Evolutionary conservation across 2,797 vertebrate species (phyloP), one percentile per base, ranked within the genome.

Genomic region (Loriculus beryllinus): DNA sequence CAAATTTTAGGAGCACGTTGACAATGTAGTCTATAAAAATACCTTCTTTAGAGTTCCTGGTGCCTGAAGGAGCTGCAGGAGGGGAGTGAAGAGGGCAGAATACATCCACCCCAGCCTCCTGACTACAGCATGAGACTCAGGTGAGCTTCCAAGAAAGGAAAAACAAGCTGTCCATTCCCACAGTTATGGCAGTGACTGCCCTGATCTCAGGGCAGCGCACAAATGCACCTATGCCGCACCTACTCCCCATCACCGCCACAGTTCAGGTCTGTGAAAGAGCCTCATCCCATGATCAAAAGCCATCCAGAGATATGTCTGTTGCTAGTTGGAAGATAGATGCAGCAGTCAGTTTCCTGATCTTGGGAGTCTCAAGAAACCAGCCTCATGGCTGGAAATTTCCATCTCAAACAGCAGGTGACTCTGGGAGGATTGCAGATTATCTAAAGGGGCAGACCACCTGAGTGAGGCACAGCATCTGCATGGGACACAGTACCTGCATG

Each of bases 1-100:
- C 94, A 96, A 96, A 96, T 96, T 95, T 86, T 49, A 96, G 88
- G 95, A 96, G 88, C 81, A 95, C 68, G 31, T 80, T 88, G 94
- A 96, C 94, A 93, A 94, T 93, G 75, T 82, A 43, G 78, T 72
- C 83, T 95, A 68, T 85, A 96, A 96, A 96, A 96, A 95, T 91
- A 76, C 92, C 95, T 89, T 89, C 77, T 39, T 86, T 12, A 6
- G 86, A 95, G 67, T 67, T 95, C 69, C 74, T 94, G 94, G 63
- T 35, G 91, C 94, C 12, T 56, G 88, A 11, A 51, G 79, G 76
- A 93, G 82, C 45, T 13, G 1, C 49, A 8, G 67, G 47, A 88
- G 70, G 59, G 80, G 77, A 84, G 77, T 0, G 0, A 28, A 67
- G 57, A 82, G 92, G 87, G 74, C 59, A 76, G 86, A 49, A 45